Percentiles rank a stretch among this genome's conserved stretches.
phyloP scores from a whole-genome alignment of 1,140 invertebrate species.

The Condylostylus longicornis region DNA sequence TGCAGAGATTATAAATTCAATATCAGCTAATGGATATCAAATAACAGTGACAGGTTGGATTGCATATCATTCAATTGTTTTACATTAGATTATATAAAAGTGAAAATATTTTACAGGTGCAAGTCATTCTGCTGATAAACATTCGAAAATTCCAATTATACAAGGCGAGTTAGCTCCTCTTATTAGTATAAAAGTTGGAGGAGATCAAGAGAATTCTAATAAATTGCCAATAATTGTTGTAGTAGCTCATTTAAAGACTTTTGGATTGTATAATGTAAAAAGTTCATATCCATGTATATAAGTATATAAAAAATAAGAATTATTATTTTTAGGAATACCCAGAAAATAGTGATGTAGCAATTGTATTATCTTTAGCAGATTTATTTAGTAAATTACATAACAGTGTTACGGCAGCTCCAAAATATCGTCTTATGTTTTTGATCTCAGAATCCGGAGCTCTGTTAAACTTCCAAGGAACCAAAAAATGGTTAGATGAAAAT shows the following conservation, averaged over 20 bases:
- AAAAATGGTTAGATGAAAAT: constrained; percentile 79
- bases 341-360: constrained; percentile 56
- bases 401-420: constrained; percentile 60
- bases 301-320: constrained; percentile 11
- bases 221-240: constrained; percentile 74
- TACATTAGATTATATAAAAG: no score
- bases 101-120: no score
- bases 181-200: constrained; percentile 47
- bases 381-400: constrained; percentile 86
- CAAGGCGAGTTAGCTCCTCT: constrained; percentile 62
- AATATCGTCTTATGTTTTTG: constrained; percentile 79
- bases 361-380: constrained; percentile 74
- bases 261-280: constrained; percentile 77
- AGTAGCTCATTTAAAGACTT: constrained; percentile 86
- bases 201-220: constrained; percentile 53
- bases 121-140: constrained; percentile 47
- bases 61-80: no score
- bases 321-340: constrained; percentile 19
- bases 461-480: constrained; percentile 88
- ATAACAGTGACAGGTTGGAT: constrained; percentile 59
- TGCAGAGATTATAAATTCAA: constrained; percentile 64
- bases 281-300: no score
- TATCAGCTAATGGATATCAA: constrained; percentile 88
- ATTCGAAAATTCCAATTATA: constrained; percentile 67
- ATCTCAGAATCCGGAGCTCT: constrained; percentile 79